Percentiles rank a stretch among this genome's conserved stretches.
Evolutionary conservation across 2,113 vertebrate genomes (phyloP).

Genomic region (Geococcyx californianus): DNA sequence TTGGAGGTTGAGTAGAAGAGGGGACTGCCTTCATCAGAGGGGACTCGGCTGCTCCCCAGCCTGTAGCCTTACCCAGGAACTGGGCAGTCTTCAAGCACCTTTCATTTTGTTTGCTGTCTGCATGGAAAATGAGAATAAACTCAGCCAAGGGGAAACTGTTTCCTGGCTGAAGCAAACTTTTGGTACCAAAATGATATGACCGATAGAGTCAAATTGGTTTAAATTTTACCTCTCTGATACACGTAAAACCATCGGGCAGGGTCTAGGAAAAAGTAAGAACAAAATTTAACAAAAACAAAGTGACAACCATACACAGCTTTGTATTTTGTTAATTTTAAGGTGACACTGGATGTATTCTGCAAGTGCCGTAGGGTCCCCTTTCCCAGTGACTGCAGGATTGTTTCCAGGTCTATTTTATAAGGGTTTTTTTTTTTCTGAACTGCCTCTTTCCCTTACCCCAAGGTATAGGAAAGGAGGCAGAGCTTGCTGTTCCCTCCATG

Average conservation of each 20-base stretch:
- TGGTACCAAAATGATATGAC: not conserved
- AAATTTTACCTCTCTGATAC: conserved; percentile 78
- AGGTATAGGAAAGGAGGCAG: not conserved
- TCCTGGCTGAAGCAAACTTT: not conserved
- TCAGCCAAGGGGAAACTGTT: not conserved
- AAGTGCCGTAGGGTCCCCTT: not conserved
- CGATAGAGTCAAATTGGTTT: conserved; percentile 43
- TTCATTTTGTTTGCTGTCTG: not conserved
- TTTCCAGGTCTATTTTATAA: not conserved
- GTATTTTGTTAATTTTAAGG: not conserved
- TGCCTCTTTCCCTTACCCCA: not conserved
- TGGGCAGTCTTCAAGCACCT: not conserved
- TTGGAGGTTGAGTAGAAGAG: not conserved
- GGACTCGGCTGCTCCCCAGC: not conserved
- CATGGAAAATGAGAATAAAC: not conserved
- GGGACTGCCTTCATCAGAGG: not conserved
- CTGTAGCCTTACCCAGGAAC: not conserved
- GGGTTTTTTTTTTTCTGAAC: not conserved
- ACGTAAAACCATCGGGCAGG: conserved; percentile 74
- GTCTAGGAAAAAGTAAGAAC: conserved; percentile 77
- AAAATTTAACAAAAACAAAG: conserved; percentile 27
- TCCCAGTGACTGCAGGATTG: not conserved
- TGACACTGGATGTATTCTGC: not conserved
- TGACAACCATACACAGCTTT: conserved; percentile 16
- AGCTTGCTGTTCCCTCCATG: not conserved